Conservation (phyloP, 2,888 invertebrate species). For the Apodemia zela region DNA sequence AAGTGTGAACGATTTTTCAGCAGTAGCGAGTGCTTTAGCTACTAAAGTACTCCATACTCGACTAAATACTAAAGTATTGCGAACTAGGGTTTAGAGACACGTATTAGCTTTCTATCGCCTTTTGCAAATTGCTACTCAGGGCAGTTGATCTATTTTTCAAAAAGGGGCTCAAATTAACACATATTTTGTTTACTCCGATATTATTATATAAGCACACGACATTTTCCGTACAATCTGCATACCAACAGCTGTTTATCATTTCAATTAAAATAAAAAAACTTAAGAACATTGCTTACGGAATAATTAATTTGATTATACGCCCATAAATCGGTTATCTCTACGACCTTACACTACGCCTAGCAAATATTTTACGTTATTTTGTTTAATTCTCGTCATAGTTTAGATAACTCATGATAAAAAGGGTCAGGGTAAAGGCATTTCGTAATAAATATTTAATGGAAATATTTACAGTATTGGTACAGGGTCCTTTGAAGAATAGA, state of each 20-base stretch:
- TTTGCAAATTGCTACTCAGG: no score
- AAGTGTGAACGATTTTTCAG: no score
- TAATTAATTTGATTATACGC: conserved; percentile 29
- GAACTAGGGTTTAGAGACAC: no score
- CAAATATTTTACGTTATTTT: conserved; percentile 39
- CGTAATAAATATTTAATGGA: conserved; percentile 7
- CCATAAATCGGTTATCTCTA: conserved; percentile 33
- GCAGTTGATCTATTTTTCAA: no score
- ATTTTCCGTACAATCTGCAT: not conserved
- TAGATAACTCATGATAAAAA: conserved; percentile 31
- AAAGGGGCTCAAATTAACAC: no score
- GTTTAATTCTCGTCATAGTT: conserved; percentile 40
- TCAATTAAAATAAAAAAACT: conserved; percentile 5
- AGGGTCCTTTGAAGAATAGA: no score
- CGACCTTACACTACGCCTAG: conserved; percentile 35
- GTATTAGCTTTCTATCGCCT: no score
- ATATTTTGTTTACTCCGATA: no score
- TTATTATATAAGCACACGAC: no score
- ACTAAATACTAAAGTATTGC: no score
- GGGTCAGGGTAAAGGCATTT: conserved; percentile 24
- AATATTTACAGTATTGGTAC: not conserved
- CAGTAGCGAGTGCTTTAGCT: no score
- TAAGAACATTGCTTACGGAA: not conserved
- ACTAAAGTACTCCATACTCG: no score
- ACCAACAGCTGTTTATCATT: conserved; percentile 24